phyloP scores from a whole-genome alignment of 2,888 invertebrate genomes.

The Drosophila antonietae region DNA sequence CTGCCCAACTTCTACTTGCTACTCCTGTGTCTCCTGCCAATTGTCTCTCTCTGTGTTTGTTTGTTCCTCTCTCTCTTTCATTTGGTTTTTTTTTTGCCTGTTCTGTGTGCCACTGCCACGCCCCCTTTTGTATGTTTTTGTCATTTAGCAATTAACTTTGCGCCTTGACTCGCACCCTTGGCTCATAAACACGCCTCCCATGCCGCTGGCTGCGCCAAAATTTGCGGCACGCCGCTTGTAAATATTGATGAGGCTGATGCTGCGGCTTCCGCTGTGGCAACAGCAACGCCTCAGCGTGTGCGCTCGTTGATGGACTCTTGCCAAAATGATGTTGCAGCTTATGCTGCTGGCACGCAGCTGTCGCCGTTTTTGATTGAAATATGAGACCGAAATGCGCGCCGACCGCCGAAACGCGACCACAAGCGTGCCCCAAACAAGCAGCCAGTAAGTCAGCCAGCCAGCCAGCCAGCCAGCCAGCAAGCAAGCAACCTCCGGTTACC shows the following conservation, averaged over 20 bases:
- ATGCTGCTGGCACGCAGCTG: slow-evolving; percentile 74
- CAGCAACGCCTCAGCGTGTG: slow-evolving; percentile 14
- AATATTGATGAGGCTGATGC: slow-evolving; percentile 74
- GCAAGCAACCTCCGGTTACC: not conserved
- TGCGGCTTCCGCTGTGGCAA: slow-evolving; percentile 30
- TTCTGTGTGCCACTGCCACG: slow-evolving; percentile 17
- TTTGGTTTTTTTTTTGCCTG: slow-evolving; percentile 19
- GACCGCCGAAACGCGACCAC: slow-evolving; percentile 34
- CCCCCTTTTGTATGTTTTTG: slow-evolving; percentile 66
- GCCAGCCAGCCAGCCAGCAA: not conserved
- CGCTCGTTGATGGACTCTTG: slow-evolving; percentile 74
- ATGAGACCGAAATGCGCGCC: slow-evolving; percentile 60
- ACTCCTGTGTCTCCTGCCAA: slow-evolving; percentile 46
- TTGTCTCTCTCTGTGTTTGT: slow-evolving; percentile 28
- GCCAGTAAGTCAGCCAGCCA: not conserved
- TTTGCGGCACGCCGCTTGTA: slow-evolving; percentile 78
- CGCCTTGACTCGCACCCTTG: slow-evolving; percentile 29
- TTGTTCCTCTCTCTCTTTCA: not conserved
- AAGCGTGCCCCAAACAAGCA: slow-evolving; percentile 2
- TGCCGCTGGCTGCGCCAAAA: slow-evolving; percentile 59
- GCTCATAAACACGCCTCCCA: slow-evolving; percentile 43
- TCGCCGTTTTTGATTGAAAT: slow-evolving; percentile 79
- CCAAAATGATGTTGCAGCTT: slow-evolving; percentile 80
- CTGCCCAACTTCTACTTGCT: slow-evolving; percentile 7
- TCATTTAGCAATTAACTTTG: slow-evolving; percentile 79